Base-by-base conservation (phyloP, 30 jellyfish, hydroid and myxozoan species). In the Aurelia coerulea region DNA sequence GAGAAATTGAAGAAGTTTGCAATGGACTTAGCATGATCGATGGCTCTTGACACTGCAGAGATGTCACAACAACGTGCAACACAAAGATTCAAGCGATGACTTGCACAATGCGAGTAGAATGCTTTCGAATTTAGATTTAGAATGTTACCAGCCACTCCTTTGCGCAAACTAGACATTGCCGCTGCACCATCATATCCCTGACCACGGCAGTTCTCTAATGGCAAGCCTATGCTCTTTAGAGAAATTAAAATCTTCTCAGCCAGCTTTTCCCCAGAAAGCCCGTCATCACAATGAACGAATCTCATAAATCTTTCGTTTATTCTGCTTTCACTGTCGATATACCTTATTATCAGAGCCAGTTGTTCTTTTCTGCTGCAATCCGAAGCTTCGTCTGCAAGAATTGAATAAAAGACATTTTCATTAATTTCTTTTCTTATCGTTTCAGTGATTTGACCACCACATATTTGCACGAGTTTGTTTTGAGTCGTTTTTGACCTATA, bases 391-490 rank as follows among this genome's bases (percentile, higher is more conserved):
- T 51, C 78, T 33, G 66, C 66, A 46, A 76, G 80, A 5, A 76
- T 14, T 56, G 87, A 54, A 51, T 14, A 46, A 35, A 50, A 54
- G 3, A 15, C 17, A 49, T 15, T 15, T 35, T 35, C 18, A 17
- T 50, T 35, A 17, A 35, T 8, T 56, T 76, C 80, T 76, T 8
- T 37, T 19, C 79, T 56, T 4, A 76, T 19, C 4, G 80, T 76
- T 56, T 49, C 53, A 76, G 80, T 76, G 79, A 76, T 49, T 49
- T 76, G 80, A 42, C 7, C 79, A 51, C 87, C 87, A 14, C 87
- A 76, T 31, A 72, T 76, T 76, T 76, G 2, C 23, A 76, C 54
- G 2, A 76, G 79, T 76, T 76, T 56, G 53, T 76, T 50, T 54
- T 76, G 87, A 56, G 53, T 76, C 42, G 80, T 11, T 17, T 76